phyloP scores from a whole-genome alignment of 2,888 invertebrate genomes.

The Sinelater perroti region DNA sequence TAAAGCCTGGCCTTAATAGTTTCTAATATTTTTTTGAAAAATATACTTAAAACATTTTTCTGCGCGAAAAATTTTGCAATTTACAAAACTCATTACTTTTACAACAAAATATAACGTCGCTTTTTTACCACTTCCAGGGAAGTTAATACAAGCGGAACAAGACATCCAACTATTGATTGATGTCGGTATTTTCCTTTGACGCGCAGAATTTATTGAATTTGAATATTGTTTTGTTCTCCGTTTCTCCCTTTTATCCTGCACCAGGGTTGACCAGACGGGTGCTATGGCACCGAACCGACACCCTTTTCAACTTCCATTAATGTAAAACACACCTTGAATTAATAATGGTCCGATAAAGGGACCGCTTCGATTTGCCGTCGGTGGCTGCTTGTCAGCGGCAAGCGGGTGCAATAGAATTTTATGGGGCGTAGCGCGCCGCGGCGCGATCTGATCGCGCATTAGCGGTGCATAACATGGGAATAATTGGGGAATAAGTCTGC shows the following conservation, averaged over 20 bases:
- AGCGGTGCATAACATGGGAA: constrained; percentile 7
- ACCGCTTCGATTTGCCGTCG: constrained; percentile 13
- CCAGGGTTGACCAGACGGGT: not conserved
- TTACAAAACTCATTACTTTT: no score
- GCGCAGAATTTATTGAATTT: not conserved
- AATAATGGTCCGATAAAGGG: constrained; percentile 20
- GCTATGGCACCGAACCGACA: not conserved
- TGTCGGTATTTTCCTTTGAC: no score
- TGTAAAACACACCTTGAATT: constrained; percentile 18
- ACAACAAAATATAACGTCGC: no score
- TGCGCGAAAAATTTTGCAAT: no score
- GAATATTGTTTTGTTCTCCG: not conserved
- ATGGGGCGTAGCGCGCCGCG: no score
- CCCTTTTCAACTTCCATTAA: constrained; percentile 20
- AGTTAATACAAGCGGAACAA: no score
- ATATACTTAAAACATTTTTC: no score
- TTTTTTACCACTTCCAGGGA: no score
- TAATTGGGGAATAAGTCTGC: not conserved
- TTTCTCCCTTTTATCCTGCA: not conserved
- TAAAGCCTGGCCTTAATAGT: no score
- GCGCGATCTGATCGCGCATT: constrained; percentile 1
- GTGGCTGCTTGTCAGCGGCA: not conserved
- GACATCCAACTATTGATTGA: no score
- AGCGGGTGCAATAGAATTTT: constrained; percentile 8
- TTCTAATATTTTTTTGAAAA: no score